Conservation (phyloP, 30 jellyfish, hydroid and myxozoan species). For the Aurelia aurita complex sp. Pacific region DNA sequence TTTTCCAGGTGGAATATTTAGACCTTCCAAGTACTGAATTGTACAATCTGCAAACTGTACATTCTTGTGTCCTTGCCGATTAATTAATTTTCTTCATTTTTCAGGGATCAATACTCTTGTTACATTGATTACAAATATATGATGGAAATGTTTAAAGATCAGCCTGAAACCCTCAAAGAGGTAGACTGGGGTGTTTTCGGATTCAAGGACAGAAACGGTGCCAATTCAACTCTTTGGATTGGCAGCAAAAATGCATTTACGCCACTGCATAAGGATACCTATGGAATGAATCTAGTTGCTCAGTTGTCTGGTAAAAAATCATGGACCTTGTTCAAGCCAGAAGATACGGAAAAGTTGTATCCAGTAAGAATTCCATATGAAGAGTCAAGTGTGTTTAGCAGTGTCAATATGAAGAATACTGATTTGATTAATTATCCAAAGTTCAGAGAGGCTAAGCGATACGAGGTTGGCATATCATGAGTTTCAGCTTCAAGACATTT, state of each 20-base stretch:
- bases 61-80: too few species aligned
- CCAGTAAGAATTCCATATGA: conserved; percentile 97
- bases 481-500: too few species aligned
- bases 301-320: conserved; percentile 80
- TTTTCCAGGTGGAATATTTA: too few species aligned
- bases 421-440: conserved; percentile 41
- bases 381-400: conserved; percentile 90
- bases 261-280: conserved; percentile 93
- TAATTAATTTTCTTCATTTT: neutral
- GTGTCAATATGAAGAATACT: conserved; percentile 37
- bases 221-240: conserved; percentile 93
- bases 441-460: conserved; percentile 46
- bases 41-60: too few species aligned
- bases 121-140: conserved; percentile 93
- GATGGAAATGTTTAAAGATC: conserved; percentile 65
- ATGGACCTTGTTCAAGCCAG: conserved; percentile 85
- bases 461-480: conserved; percentile 40
- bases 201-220: conserved; percentile 67
- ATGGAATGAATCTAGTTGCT: conserved; percentile 95
- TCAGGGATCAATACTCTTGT: conserved; percentile 68
- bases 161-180: conserved; percentile 29
- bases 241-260: conserved; percentile 90
- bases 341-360: conserved; percentile 43
- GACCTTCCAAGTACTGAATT: too few species aligned
- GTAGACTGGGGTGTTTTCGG: conserved; percentile 91